These are phyloP conservation scores for Bruchidius siliquastri DNA, from an alignment of 2,888 invertebrate genomes.

Conservation along the genomic window DNA sequence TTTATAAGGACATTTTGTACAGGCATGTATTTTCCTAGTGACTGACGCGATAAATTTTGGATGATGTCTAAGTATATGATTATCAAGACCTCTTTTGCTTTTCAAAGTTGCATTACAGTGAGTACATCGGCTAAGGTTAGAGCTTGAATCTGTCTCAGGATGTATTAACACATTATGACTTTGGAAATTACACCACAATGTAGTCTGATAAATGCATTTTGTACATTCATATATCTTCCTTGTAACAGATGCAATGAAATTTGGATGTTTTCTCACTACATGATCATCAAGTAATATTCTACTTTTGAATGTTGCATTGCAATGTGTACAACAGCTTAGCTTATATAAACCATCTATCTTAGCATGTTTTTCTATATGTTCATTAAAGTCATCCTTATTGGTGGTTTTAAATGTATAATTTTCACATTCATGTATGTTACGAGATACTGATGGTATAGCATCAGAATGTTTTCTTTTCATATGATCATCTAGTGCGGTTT, in stretches of 20 bases:
- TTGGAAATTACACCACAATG: neutral
- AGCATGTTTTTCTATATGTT: too few relatives aligned
- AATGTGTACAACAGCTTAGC: neutral
- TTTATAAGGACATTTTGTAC: too few relatives aligned
- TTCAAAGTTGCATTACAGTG: too few relatives aligned
- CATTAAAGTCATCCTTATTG: too few relatives aligned
- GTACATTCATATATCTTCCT: neutral
- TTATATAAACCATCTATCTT: neutral
- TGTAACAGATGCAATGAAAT: neutral
- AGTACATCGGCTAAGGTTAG: too few relatives aligned
- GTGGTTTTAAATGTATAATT: too few relatives aligned
- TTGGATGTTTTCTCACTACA: neutral
- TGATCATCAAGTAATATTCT: neutral
- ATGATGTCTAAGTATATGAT: too few relatives aligned
- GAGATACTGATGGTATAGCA: neutral
- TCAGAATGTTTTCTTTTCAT: neutral
- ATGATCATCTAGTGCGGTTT: neutral
- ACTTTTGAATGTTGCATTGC: neutral
- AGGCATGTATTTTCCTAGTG: too few relatives aligned
- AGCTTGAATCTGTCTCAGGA: neutral
- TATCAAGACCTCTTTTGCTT: too few relatives aligned
- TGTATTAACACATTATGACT: neutral
- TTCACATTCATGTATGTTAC: neutral
- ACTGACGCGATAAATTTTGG: too few relatives aligned
- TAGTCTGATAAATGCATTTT: neutral